Base-by-base conservation (phyloP, 1,140 invertebrate species). In the Penaeus vannamei region DNA sequence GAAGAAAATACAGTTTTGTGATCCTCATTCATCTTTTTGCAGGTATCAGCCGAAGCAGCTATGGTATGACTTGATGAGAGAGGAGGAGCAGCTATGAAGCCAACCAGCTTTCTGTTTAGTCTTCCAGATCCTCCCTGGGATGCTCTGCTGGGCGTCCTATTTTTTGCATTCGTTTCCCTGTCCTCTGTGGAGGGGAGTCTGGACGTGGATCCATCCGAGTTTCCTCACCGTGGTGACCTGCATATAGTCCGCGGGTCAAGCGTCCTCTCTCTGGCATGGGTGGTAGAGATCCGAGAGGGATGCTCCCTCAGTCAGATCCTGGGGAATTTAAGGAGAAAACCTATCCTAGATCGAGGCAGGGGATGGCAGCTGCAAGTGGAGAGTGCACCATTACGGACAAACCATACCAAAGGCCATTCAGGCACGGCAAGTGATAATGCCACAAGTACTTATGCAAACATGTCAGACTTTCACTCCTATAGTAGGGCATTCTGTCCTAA, bases 231-330 rank as follows among this genome's bases (percentile, higher is more conserved):
- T 36, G 90, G 90, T 14, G 90, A 90, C 22, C 69, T 90, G 23
- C 84, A 87, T 82, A 26, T 87, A n/a, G 42, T 79, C 8, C 81
- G 90, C 2, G 90, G 82, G 8, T n/a, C 46, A 12, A 72, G 81
- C 22, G 77, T 90, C 2, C 82, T 87, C 62, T 90, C 90, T n/a
- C 64, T 90, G 26, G 90, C 90, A 3, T 90, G 90, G 90, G 84
- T 85, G 8, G 61, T 90, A 0, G 76, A 90, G 32, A 20, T 85
- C 17, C 1, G 23, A 19, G 66, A 88, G 0, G 36, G 59, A 12
- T 90, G 90, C 36, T 17, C 61, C 8, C 12, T 90, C n/a, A 8
- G 53, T 7, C 46, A 88, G 19, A 53, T 88, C 36, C 53, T 84
- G 22, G 36, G 22, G n/a, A 62, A 84, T 36, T 61, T 84, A 4